A percentile compares a stretch with the other conserved stretches of the same genome.
Evolutionary conservation across 2,797 vertebrate genomes (phyloP).

Genomic region (Sebastes nivosus): DNA sequence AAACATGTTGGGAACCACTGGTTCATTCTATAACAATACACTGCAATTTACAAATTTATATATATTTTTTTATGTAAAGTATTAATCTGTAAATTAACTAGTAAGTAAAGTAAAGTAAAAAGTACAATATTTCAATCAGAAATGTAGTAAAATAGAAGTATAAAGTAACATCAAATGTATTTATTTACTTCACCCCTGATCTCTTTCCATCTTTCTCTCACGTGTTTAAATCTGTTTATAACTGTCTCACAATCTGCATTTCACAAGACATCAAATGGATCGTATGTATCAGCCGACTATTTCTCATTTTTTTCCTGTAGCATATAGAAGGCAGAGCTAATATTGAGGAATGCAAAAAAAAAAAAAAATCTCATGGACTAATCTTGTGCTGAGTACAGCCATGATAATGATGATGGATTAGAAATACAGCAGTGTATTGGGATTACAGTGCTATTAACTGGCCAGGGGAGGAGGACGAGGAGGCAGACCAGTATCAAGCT

Average conservation of each 20-base stretch:
- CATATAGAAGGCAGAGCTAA: slow-evolving; percentile 54
- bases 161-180: neutral
- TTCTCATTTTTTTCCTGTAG: slow-evolving; percentile 25
- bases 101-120: neutral
- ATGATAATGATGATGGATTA: slow-evolving; percentile 84
- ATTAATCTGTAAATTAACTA: neutral
- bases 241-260: neutral
- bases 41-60: neutral
- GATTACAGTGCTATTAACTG: slow-evolving; percentile 83
- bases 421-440: slow-evolving; percentile 81
- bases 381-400: slow-evolving; percentile 80
- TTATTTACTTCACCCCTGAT: neutral
- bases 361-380: slow-evolving; percentile 66
- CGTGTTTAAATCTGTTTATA: neutral
- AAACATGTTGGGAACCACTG: neutral
- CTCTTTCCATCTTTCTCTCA: neutral
- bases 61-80: neutral
- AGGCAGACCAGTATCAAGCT: slow-evolving; percentile 80
- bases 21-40: neutral
- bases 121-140: neutral
- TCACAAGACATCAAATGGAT: slow-evolving; percentile 21
- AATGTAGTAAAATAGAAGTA: neutral
- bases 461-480: slow-evolving; percentile 72
- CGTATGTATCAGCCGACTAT: neutral
- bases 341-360: slow-evolving; percentile 69